A percentile compares a stretch with the other conserved stretches of the same genome.
These are phyloP conservation scores for Carassius carassius DNA, from an alignment of 2,113 vertebrate species.

Conservation along the genomic window DNA sequence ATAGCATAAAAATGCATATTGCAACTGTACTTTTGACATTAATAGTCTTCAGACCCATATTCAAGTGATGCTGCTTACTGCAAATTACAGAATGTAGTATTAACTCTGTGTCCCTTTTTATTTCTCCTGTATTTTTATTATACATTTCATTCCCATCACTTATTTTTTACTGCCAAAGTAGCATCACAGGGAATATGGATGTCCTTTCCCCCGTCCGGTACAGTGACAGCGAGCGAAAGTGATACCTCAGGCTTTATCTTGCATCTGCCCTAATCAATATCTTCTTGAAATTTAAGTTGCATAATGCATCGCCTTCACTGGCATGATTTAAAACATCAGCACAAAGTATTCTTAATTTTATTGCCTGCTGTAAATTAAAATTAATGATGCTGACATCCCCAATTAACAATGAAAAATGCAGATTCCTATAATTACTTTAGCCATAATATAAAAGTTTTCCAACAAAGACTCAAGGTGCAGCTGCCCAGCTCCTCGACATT, in stretches of 20 bases:
- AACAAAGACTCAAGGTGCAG: constrained; percentile 95
- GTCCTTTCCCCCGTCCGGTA: constrained; percentile 53
- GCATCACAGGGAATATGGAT: constrained; percentile 24
- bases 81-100: not conserved
- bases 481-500: constrained; percentile 93
- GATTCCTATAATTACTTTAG: constrained; percentile 99
- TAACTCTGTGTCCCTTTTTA: not conserved
- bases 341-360: constrained; percentile 99
- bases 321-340: constrained; percentile 99
- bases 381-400: constrained; percentile 99
- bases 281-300: constrained; percentile 82
- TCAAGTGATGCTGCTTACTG: not conserved
- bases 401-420: constrained; percentile 99
- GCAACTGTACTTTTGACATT: not conserved
- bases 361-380: constrained; percentile 99
- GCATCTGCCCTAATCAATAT: constrained; percentile 80
- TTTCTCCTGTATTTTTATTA: not conserved
- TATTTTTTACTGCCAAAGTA: constrained; percentile 30
- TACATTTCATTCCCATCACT: not conserved
- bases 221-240: constrained; percentile 76
- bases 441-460: constrained; percentile 94
- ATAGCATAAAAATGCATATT: not conserved
- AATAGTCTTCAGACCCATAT: not conserved
- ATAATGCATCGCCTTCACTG: constrained; percentile 80
- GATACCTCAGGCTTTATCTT: constrained; percentile 79